Percentiles rank a stretch among this genome's conserved stretches.
These are phyloP conservation scores for Glomeris marginata DNA, from an alignment of 2,888 invertebrate species.

Conservation along the genomic window DNA sequence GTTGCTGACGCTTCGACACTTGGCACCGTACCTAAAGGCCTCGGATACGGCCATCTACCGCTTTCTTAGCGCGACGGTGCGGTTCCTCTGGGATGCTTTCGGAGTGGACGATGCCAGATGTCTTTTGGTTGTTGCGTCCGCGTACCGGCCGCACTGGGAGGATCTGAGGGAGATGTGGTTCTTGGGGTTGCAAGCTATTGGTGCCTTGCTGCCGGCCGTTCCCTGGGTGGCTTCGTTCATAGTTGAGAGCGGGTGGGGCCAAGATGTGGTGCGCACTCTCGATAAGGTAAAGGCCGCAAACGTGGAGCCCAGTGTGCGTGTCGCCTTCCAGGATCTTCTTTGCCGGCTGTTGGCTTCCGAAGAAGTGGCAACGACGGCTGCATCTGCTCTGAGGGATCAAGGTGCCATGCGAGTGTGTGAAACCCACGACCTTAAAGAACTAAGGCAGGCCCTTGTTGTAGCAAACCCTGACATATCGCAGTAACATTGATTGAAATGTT, in stretches of 20 bases:
- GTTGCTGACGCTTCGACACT: conserved; percentile 64
- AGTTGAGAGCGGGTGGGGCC: conserved; percentile 85
- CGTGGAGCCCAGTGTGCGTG: conserved; percentile 66
- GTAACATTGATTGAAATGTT: no score
- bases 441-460: conserved; percentile 9
- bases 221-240: conserved; percentile 40
- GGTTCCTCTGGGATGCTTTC: conserved; percentile 86
- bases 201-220: conserved; percentile 52
- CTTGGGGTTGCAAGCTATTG: conserved; percentile 83
- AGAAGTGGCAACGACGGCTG: conserved; percentile 11
- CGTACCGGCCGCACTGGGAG: conserved; percentile 76
- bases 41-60: conserved; percentile 50
- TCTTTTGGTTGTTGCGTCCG: conserved; percentile 64
- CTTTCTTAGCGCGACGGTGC: conserved; percentile 73
- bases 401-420: conserved; percentile 16
- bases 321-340: conserved; percentile 78
- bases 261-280: conserved; percentile 67
- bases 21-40: conserved; percentile 48
- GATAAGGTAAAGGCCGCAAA: conserved; percentile 69
- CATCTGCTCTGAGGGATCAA: conserved; percentile 11
- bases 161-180: conserved; percentile 86
- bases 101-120: conserved; percentile 71
- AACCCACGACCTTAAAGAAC: conserved; percentile 17
- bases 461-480: no score
- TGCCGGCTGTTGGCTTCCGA: conserved; percentile 45